phyloP scores from a whole-genome alignment of 2,113 vertebrate species.

The Xenopus borealis region DNA sequence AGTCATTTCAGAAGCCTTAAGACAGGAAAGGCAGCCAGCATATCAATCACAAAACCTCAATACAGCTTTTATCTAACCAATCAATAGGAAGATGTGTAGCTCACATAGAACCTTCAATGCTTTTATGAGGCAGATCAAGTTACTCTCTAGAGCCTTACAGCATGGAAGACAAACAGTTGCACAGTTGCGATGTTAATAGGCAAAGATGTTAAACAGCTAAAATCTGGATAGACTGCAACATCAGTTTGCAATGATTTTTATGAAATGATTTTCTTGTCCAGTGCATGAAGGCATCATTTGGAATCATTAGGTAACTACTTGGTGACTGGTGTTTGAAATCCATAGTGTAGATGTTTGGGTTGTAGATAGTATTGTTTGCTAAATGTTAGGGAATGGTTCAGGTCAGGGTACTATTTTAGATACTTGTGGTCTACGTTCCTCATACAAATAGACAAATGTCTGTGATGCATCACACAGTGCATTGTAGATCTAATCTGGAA shows the following conservation, averaged over 20 bases:
- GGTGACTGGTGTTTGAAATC: no score
- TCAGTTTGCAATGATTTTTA: slow-evolving; percentile 24
- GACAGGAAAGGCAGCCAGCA: slow-evolving; percentile 33
- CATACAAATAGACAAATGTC: no score
- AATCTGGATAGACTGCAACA: slow-evolving; percentile 10
- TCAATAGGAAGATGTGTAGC: slow-evolving; percentile 39
- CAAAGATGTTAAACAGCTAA: slow-evolving; percentile 8
- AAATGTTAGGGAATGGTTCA: no score
- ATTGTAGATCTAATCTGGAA: no score
- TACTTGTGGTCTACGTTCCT: no score
- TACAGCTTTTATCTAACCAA: slow-evolving; percentile 42
- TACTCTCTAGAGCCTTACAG: slow-evolving; percentile 30
- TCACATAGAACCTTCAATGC: slow-evolving; percentile 31
- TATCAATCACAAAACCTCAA: slow-evolving; percentile 45
- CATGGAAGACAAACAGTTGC: slow-evolving; percentile 36
- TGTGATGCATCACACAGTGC: no score
- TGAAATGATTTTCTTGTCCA: neutral
- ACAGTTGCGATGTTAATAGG: slow-evolving; percentile 38
- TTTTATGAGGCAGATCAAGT: slow-evolving; percentile 41
- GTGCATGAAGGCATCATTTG: no score
- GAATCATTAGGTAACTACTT: no score
- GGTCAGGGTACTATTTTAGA: no score
- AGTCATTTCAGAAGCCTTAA: slow-evolving; percentile 41
- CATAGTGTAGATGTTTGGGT: no score
- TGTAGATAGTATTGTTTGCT: no score